Base-by-base conservation (phyloP, 2,113 vertebrate genomes). In the Cyanoliseus patagonus region DNA sequence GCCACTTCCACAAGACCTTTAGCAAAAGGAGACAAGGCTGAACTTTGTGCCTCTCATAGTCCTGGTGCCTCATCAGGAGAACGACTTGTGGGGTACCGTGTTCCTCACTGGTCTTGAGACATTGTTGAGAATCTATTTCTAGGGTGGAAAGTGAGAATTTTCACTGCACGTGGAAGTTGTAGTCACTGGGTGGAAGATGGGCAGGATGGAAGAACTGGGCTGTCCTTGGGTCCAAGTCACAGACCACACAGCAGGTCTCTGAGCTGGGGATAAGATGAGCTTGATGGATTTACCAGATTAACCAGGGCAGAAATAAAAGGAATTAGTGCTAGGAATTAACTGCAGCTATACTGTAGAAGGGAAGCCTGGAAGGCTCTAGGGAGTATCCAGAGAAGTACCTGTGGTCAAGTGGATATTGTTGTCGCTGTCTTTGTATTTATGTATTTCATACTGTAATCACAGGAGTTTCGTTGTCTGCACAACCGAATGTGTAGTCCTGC, bases 51-150 rank as follows among this genome's bases (percentile, higher is more conserved):
- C 25, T 35, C 37, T 81, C 7, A 1, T 12, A 10, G 31, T 42
- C 46, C 33, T 22, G 13, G 23, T 14, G 51, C 53, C 27, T 84
- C 61, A 14, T 7, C 9, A 15, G 22, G 47, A 63, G 18, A 61
- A 41, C 7, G 27, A 4, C 0, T 6, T 39, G 35, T 25, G 31
- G 25, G 53, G 27, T 47, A 6, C 39, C 0, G 0, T 44, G 41
- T 3, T 72, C 25, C 63, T 41, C 18, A 0, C 1, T 33, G 37
- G 37, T 31, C 81, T n/a, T 24, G 51, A 59, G 30, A 12, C 20
- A 14, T 0, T 0, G 37, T 10, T 10, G 46, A 46, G 51, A 39
- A 46, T 52, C 12, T 11, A 4, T 39, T 46, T 64, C 44, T 15
- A n/a, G 35, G 23, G 33, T 57, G 24, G 19, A 51, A 64, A n/a